Evolutionary conservation across 1,140 invertebrate species (phyloP), one percentile per base, ranked within the genome.

Genomic region (Trachelipus rathkii): DNA sequence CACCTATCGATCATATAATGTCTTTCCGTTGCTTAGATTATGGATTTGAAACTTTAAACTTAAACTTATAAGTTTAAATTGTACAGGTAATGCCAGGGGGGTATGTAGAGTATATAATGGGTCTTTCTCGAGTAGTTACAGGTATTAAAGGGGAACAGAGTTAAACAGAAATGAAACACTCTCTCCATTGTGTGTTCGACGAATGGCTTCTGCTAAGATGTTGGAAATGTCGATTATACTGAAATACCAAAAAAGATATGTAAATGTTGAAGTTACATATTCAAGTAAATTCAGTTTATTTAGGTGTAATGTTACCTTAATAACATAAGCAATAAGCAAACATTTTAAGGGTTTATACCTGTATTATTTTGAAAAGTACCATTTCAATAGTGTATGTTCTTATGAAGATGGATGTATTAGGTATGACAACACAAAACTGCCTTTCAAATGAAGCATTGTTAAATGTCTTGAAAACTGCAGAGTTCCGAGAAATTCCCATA

Each of bases 401-500:
- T 69, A n/a, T n/a, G n/a, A n/a, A n/a, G 81, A n/a, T 97, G 97
- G 85, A 99, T 15, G 97, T 99, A 85, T 99, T 99, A n/a, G 97
- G n/a, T n/a, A n/a, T 99, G 8, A 99, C 96, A n/a, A n/a, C n/a
- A n/a, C 75, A 99, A 96, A n/a, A 99, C 93, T 60, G 95, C 95
- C 85, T n/a, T n/a, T 99, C 96, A 84, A 99, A 96, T 82, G 92
- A 93, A 6, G 96, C 96, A 82, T 93, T 93, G 84, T 98, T 98
- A 81, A 99, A n/a, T n/a, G 98, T 82, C 96, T 90, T 23, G 92
- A n/a, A 91, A 80, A 98, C 94, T 68, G 97, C 97, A 15, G 95
- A n/a, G 95, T 6, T 97, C 97, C 79, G 95, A 97, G 82, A 99
- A 96, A 68, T 99, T 97, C 33, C 97, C 97, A 85, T 99, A n/a